Percentiles rank a stretch among this genome's conserved stretches.
These are phyloP conservation scores for Progne subis DNA, from an alignment of 2,113 vertebrate genomes.

Conservation along the genomic window DNA sequence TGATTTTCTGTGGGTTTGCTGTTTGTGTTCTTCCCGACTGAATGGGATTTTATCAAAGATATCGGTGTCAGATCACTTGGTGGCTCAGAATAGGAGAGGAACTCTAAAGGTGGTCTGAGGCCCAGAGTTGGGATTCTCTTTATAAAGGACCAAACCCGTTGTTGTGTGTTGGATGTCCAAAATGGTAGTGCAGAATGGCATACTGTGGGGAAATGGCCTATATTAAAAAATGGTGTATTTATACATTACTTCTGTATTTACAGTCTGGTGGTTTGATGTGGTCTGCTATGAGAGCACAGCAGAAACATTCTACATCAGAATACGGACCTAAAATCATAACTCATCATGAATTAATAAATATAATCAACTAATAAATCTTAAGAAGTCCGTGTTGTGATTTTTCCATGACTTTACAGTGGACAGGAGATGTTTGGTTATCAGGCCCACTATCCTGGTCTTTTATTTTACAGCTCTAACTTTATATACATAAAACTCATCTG, in stretches of 20 bases:
- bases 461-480: not conserved
- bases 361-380: not conserved
- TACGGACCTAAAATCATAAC: not conserved
- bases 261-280: not conserved
- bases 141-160: not conserved
- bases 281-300: not conserved
- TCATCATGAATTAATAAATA: not conserved
- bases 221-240: not conserved
- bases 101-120: not conserved
- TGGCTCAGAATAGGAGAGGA: not conserved
- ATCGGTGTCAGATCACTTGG: rapidly evolving
- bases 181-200: not conserved
- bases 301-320: not conserved
- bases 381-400: not conserved
- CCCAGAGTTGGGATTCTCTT: not conserved
- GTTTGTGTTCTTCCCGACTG: rapidly evolving
- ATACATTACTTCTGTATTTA: not conserved
- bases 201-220: not conserved
- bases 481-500: not conserved
- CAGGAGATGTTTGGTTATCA: not conserved
- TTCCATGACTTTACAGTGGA: not conserved
- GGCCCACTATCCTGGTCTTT: not conserved
- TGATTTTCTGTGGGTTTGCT: not conserved
- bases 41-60: not conserved
- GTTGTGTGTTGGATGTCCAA: not conserved